Conservation (phyloP, 2,888 invertebrate species). For the Melanchra persicariae region DNA sequence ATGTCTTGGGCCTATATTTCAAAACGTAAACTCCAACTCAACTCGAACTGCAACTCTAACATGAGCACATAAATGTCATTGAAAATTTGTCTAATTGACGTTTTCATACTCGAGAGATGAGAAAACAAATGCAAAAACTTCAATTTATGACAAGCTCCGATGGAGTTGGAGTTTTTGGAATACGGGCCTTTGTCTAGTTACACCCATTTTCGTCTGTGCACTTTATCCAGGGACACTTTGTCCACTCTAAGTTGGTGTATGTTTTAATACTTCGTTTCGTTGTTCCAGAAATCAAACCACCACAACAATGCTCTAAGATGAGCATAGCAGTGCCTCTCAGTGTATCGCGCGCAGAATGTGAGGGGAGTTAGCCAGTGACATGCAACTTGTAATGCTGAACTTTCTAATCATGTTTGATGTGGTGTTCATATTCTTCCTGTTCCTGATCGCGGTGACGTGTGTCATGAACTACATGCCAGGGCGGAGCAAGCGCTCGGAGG, state of each 20-base stretch:
- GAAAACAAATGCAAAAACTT: no score
- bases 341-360: constrained; percentile 81
- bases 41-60: no score
- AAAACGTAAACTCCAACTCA: no score
- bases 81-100: no score
- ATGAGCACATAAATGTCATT: no score
- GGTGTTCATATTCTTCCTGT: constrained; percentile 96
- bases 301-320: constrained; percentile 60
- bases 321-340: constrained; percentile 56
- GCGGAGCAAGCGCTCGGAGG: constrained; percentile 85
- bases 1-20: no score
- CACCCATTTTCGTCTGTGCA: no score
- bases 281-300: constrained; percentile 68
- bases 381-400: constrained; percentile 96
- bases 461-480: constrained; percentile 95
- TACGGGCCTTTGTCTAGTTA: no score
- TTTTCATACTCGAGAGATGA: no score
- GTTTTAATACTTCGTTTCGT: constrained; percentile 29
- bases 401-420: constrained; percentile 97
- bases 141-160: no score
- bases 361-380: constrained; percentile 83
- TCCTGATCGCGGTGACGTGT: constrained; percentile 95
- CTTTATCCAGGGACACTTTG: no score
- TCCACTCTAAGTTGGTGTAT: background rate
- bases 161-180: no score